A percentile compares a stretch with the other conserved stretches of the same genome.
These are phyloP conservation scores for Ditylenchus weischeri DNA, from an alignment of 2,888 invertebrate species.

Conservation along the genomic window DNA sequence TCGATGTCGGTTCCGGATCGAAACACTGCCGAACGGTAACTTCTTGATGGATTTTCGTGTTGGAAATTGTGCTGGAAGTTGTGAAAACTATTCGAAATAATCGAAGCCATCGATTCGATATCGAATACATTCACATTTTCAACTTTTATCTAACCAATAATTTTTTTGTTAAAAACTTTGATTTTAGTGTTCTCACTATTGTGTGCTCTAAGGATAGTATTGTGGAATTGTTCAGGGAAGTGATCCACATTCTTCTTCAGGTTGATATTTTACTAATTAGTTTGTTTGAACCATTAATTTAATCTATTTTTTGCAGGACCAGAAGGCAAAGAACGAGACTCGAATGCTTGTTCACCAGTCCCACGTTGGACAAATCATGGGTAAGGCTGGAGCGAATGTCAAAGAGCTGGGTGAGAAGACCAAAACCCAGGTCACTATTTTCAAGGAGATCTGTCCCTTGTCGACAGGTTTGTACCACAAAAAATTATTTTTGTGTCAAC, in stretches of 20 bases:
- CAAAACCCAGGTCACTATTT: constrained; percentile 75
- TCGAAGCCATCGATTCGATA: too few relatives aligned
- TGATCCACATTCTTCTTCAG: constrained; percentile 49
- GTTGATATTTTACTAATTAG: constrained; percentile 33
- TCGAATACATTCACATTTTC: constrained; percentile 2
- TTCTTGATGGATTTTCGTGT: not conserved
- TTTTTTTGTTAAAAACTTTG: too few relatives aligned
- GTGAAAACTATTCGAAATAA: too few relatives aligned
- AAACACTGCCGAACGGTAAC: constrained; percentile 94
- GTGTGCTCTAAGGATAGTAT: constrained; percentile 73
- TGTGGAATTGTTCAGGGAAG: constrained; percentile 44
- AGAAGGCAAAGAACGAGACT: constrained; percentile 66
- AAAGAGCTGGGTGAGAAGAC: constrained; percentile 98
- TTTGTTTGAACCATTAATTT: too few relatives aligned
- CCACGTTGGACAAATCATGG: constrained; percentile 94
- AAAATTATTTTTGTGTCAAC: constrained; percentile 62
- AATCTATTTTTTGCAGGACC: not conserved
- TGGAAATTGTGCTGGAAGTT: too few relatives aligned
- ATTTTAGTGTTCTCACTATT: constrained; percentile 82
- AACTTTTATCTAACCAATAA: too few relatives aligned
- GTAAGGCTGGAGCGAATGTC: constrained; percentile 91
- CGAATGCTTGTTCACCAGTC: constrained; percentile 95
- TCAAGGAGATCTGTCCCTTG: constrained; percentile 82
- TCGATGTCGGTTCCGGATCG: constrained; percentile 99
- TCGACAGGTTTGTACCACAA: constrained; percentile 82